phyloP scores from a whole-genome alignment of 2,797 vertebrate species.

The Bufotes viridis region DNA sequence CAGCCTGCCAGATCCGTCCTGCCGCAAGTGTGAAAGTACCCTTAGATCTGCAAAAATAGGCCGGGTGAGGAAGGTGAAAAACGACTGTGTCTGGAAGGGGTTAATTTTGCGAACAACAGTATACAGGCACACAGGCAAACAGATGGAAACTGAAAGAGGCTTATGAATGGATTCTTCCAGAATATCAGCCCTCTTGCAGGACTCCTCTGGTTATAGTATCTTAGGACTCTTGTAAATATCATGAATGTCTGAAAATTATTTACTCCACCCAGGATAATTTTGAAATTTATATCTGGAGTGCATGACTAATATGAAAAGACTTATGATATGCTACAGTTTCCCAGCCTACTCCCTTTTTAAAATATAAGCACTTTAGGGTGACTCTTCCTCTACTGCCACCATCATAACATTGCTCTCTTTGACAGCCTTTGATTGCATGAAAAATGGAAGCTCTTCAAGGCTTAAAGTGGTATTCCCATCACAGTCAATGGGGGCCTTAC shows the following conservation, averaged over 20 bases:
- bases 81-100: no score
- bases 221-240: constrained; percentile 1
- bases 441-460: no score
- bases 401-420: no score
- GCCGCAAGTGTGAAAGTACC: no score
- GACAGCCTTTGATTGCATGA: no score
- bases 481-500: no score
- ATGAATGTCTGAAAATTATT: background rate
- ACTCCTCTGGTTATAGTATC: background rate
- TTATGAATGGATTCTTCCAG: background rate
- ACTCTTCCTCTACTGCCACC: background rate
- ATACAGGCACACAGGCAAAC: background rate
- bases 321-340: background rate
- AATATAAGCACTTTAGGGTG: background rate
- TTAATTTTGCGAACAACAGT: background rate
- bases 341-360: background rate
- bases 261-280: background rate
- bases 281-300: background rate
- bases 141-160: background rate
- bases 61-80: no score
- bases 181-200: background rate
- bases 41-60: no score
- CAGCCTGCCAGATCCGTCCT: no score
- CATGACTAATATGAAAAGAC: background rate
- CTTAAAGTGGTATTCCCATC: no score